Conservation (phyloP, 2,797 vertebrate species). For the Pachyuromys duprasi region DNA sequence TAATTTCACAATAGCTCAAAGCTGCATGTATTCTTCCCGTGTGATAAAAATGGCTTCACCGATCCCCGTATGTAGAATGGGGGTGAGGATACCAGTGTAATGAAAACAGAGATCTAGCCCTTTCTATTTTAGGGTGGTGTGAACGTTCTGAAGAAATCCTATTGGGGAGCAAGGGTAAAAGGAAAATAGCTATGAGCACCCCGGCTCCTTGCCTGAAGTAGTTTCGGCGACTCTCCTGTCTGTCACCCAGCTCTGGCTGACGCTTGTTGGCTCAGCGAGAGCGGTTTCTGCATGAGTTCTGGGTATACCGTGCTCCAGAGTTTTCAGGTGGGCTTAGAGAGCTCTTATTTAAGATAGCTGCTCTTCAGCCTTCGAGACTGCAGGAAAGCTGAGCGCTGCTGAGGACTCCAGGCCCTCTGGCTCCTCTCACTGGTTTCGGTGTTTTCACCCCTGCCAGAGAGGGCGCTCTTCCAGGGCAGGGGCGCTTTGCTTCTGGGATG, state of each 20-base stretch:
- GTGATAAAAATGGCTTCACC: conserved; percentile 6
- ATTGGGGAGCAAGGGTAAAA: conserved; percentile 18
- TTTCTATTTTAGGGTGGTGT: conserved; percentile 7
- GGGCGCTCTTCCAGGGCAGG: neutral
- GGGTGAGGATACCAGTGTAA: neutral
- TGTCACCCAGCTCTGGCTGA: neutral
- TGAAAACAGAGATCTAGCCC: conserved; percentile 6
- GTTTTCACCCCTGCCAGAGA: neutral
- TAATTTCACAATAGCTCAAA: conserved; percentile 14
- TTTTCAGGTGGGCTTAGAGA: neutral
- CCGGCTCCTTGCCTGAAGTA: neutral
- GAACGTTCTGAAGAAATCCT: conserved; percentile 8
- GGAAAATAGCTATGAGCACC: conserved; percentile 1
- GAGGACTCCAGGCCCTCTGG: neutral
- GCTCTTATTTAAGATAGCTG: neutral
- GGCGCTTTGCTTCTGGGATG: neutral
- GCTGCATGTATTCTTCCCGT: neutral
- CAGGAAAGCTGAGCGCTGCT: no score
- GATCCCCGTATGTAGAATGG: neutral
- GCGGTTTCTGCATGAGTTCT: neutral
- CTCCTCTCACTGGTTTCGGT: neutral
- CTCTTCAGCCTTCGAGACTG: neutral
- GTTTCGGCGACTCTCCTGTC: neutral
- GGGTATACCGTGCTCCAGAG: neutral
- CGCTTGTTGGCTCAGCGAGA: neutral